Base-by-base conservation (phyloP, 2,113 vertebrate species). In the Promerops cafer region DNA sequence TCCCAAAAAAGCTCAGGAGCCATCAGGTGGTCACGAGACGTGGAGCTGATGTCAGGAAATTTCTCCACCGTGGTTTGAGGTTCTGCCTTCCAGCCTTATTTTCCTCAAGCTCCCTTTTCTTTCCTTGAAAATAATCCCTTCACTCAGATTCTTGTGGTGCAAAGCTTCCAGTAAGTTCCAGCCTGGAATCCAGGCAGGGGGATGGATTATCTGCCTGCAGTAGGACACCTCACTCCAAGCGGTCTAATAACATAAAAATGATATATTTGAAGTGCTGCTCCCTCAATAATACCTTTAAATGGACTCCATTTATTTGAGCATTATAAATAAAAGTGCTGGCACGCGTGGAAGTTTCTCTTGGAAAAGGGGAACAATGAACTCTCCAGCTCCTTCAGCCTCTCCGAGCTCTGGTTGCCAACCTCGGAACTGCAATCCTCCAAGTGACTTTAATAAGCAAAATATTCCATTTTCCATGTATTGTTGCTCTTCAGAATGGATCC, bases 161-260 rank as follows among this genome's bases (percentile, higher is more conserved):
- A 81, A 92, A 80, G 87, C 94, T 98, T 98, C 96, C 97, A 97
- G 97, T 96, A 97, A 97, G 9, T 90, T 95, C 94, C 95, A 96
- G 56, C 3, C 6, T n/a, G 64, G 74, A 93, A 90, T 89, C 68
- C 75, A 47, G 96, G 95, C 95, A 85, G 83, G 69, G 22, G 56
- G 91, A 89, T 16, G 81, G 93, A 87, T 86, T 77, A 89, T 77
- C 64, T 70, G 78, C 80, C 30, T 95, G 89, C 57, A 80, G 96
- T 89, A 94, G 95, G 95, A 93, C 83, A 77, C 95, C 95, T 94
- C 88, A 9, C 71, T 81, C 70, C 26, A 53, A 96, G 83, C 79
- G 87, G 97, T 82, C 83, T 76, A 69, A 81, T 93, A 89, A 91
- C 93, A 91, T 90, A 86, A 97, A 95, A 76, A 93, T 80, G 76